A percentile compares a stretch with the other conserved stretches of the same genome.
These are phyloP conservation scores for Heteropelma amictum DNA, from an alignment of 2,888 invertebrate species.

Conservation along the genomic window DNA sequence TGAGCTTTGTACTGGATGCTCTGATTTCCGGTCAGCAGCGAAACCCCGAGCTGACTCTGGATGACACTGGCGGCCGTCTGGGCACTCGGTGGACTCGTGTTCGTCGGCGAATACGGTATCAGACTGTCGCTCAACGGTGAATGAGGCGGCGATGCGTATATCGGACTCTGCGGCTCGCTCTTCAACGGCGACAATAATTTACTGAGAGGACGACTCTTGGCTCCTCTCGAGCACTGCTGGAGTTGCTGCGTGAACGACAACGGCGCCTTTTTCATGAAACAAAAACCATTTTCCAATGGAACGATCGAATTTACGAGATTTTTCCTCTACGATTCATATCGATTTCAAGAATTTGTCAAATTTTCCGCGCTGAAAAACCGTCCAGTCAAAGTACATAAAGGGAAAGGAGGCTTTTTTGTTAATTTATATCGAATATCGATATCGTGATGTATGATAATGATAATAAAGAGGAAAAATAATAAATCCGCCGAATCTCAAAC, in stretches of 20 bases:
- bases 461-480: too few species aligned
- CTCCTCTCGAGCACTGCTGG: slow-evolving; percentile 88
- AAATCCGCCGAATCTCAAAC: too few species aligned
- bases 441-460: too few species aligned
- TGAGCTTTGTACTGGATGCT: slow-evolving; percentile 73
- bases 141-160: slow-evolving; percentile 90
- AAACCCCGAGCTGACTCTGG: slow-evolving; percentile 75
- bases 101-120: slow-evolving; percentile 76
- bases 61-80: slow-evolving; percentile 75
- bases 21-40: slow-evolving; percentile 72
- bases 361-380: too few species aligned
- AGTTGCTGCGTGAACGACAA: slow-evolving; percentile 96
- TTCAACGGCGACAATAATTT: slow-evolving; percentile 82
- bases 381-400: too few species aligned
- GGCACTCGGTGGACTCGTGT: slow-evolving; percentile 75
- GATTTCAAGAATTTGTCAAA: too few species aligned
- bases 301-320: too few species aligned
- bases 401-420: too few species aligned
- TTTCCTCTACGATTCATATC: too few species aligned
- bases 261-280: slow-evolving; percentile 78
- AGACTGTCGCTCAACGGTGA: slow-evolving; percentile 83
- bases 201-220: slow-evolving; percentile 83
- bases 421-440: too few species aligned
- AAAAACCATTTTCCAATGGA: slow-evolving; percentile 4
- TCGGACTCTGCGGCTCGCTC: slow-evolving; percentile 85